Base-by-base conservation (phyloP, 2,888 invertebrate species). In the Phalera bucephala region DNA sequence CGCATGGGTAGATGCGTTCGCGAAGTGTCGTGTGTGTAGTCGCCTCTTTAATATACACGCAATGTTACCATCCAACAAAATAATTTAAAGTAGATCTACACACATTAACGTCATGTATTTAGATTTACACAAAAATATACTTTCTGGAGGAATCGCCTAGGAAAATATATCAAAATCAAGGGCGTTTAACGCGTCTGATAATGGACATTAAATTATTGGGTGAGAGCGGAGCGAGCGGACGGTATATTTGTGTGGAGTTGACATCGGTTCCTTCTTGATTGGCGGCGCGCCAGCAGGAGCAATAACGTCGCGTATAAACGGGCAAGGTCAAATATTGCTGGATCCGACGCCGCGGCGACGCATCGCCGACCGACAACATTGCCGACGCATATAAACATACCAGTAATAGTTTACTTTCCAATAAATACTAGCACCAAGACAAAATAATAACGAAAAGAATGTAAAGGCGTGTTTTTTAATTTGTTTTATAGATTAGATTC, bases 291-390 rank as follows among this genome's bases (percentile, higher is more conserved):
- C 86, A 86, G 78, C 52, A 52, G 56, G 64, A 68, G 67, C 70
- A 65, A 63, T 74, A 74, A 69, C 77, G 80, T 77, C 82, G 78
- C 75, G 72, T 78, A 80, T 79, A 80, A 73, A 66, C 78, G 74
- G 48, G 72, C 88, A 89, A 89, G 88, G 88, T 89, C 88, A 84
- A 65, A 79, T 78, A 77, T 77, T 81, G 84, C 72, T 74, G 81
- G 83, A 78, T 61, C 70, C 63, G 67, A 64, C 63, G 64, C 54
- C 61, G 59, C 57, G 60, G 35, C 39, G 37, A 41, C 40, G 47
- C 50, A 54, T 51, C 61, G 45, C 45, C 64, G 54, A 64, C 58
- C 56, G 60, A 45, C 51, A 55, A 57, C 53, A 50, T 36, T 31
- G 49, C 40, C 47, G 35, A 40, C 33, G 32, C 49, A 33, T 36